Evolutionary conservation across 2,797 vertebrate genomes (phyloP).

Genomic region (Poecilia wingei): DNA sequence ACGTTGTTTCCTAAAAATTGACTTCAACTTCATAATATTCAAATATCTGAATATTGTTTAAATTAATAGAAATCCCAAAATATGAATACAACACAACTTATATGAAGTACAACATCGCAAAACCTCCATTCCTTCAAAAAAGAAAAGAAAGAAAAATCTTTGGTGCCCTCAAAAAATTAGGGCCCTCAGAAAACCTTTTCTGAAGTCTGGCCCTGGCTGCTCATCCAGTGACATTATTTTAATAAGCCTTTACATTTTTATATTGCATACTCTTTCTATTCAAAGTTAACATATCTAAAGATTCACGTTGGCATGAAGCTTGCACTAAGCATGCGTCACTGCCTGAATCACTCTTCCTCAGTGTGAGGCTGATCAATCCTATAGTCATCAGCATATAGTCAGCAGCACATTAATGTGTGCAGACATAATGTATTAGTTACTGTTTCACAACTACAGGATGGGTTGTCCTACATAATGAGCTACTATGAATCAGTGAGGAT

Average conservation of each 20-base stretch:
- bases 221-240: not conserved
- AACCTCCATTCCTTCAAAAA: too few species aligned
- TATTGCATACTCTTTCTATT: not conserved
- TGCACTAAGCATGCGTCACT: not conserved
- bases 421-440: not conserved
- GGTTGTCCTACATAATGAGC: not conserved
- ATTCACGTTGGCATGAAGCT: not conserved
- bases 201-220: too few species aligned
- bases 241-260: not conserved
- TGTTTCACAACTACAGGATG: not conserved
- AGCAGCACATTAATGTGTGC: not conserved
- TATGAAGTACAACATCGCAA: too few species aligned
- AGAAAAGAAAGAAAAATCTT: too few species aligned
- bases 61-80: too few species aligned
- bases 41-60: too few species aligned
- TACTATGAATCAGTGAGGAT: not conserved
- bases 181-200: not conserved
- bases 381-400: not conserved
- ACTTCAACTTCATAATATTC: too few species aligned
- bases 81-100: too few species aligned
- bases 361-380: not conserved
- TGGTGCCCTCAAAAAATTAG: too few species aligned
- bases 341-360: not conserved
- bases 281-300: not conserved
- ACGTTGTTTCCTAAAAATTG: too few species aligned